Conservation (phyloP, 2,113 vertebrate genomes). For the Neofelis nebulosa region DNA sequence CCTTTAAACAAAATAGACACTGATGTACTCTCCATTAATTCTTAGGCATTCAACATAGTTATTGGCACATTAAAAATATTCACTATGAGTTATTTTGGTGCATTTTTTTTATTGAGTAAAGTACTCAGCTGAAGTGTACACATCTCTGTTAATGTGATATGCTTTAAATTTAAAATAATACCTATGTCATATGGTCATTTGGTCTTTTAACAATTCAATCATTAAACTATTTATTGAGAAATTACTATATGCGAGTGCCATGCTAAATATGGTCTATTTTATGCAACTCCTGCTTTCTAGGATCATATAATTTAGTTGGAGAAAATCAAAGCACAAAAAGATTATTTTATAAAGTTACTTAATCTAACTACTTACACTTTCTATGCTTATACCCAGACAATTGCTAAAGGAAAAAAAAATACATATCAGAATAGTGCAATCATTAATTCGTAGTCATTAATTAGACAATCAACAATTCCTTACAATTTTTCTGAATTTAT, state of each 20-base stretch:
- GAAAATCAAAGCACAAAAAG: neutral
- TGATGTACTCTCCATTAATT: constrained; percentile 12
- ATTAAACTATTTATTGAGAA: neutral
- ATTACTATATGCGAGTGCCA: neutral
- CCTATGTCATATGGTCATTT: neutral
- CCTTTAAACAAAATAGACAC: neutral
- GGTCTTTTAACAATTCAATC: neutral
- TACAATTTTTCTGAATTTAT: neutral
- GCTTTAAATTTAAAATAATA: neutral
- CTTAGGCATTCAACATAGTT: neutral
- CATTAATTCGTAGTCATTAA: neutral
- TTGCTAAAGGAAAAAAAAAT: neutral
- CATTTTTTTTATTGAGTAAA: neutral
- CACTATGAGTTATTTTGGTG: neutral
- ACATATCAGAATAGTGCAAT: neutral
- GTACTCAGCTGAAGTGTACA: neutral
- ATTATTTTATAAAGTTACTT: neutral
- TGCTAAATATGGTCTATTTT: neutral
- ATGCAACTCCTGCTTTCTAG: neutral
- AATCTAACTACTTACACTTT: neutral
- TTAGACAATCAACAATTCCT: neutral
- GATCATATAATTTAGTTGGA: neutral
- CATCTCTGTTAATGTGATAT: neutral
- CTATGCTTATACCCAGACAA: neutral
- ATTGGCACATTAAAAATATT: neutral